A percentile compares a stretch with the other conserved stretches of the same genome.
phyloP scores from a whole-genome alignment of 23 tunicate genomes.

The Halocynthia aurantium region DNA sequence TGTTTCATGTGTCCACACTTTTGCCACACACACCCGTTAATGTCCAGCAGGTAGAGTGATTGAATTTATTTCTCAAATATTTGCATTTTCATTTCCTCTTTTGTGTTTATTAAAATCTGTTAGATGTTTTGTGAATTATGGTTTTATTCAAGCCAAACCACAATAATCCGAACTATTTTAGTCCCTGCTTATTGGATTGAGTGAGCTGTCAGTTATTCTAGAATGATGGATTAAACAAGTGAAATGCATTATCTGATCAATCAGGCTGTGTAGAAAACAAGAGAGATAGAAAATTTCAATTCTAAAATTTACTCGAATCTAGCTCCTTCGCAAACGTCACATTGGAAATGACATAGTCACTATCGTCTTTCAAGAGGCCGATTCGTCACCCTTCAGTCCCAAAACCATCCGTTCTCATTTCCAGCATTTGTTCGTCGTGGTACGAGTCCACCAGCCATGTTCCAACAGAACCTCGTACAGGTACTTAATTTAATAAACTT shows the following conservation, averaged over 20 bases:
- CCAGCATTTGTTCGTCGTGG: conserved; percentile 87
- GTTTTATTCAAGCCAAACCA: too few relatives aligned
- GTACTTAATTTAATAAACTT: conserved; percentile 8
- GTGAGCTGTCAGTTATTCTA: too few relatives aligned
- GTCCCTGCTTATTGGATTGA: too few relatives aligned
- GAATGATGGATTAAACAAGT: too few relatives aligned
- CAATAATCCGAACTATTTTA: too few relatives aligned
- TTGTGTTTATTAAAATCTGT: too few relatives aligned
- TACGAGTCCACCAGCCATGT: conserved; percentile 63
- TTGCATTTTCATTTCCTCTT: too few relatives aligned
- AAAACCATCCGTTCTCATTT: conserved; percentile 81
- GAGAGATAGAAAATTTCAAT: neutral
- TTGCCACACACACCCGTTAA: conserved; percentile 25
- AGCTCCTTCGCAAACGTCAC: conserved; percentile 91
- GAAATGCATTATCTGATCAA: too few relatives aligned
- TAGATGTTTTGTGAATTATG: too few relatives aligned
- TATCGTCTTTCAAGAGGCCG: conserved; percentile 95
- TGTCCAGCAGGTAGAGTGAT: conserved; percentile 19
- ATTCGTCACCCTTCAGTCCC: conserved; percentile 77
- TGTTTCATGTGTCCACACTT: conserved; percentile 39
- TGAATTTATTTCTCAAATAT: neutral
- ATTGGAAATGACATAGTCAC: conserved; percentile 93
- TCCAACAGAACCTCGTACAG: conserved; percentile 76
- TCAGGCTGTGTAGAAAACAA: too few relatives aligned
- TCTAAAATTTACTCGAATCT: neutral